Evolutionary conservation across 2,888 invertebrate species (phyloP), one percentile per base, ranked within the genome.

Genomic region (Margaritifera margaritifera): DNA sequence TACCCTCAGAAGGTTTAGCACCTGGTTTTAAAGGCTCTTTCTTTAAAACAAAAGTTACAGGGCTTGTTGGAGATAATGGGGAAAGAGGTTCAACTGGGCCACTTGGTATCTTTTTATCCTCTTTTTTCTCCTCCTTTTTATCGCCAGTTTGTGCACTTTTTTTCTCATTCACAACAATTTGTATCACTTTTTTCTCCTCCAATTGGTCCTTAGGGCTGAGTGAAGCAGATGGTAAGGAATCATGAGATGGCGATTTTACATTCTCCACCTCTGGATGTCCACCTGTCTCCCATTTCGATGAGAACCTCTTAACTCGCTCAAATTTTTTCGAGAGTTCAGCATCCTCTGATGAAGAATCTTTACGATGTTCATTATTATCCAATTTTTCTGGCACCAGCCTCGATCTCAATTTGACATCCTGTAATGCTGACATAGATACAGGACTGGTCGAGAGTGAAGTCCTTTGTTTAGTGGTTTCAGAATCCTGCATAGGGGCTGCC

Each of bases 261-360:
- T 31, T 55, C 3, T 58, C 60, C 22, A 68, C 70, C 27, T 68
- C 60, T 51, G 71, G 52, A 57, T 65, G 69, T 19, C 73, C 76
- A 24, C 66, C 70, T n/a, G 70, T 68, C 62, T 79, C 79, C 68
- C 66, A 77, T 51, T 75, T 80, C 31, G 69, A 67, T 58, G 78
- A 80, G 53, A 75, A 63, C 62, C 75, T 71, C 59, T 80, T 82
- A 15, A 78, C 71, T 69, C 73, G 79, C 59, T 74, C 78, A 66
- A 81, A 80, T 59, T 77, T 77, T 53, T 77, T 66, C 6, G 81
- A 72, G 15, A 83, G 68, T 73, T 83, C 82, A 68, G 71, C 69
- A 31, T 62, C 61, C 53, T 55, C 55, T 6, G 56, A 59, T 51
- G 50, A 54, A 31, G 68, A 50, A 18, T 70, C 71, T 15, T 64